phyloP scores from a whole-genome alignment of 2,113 vertebrate species.

The Takifugu bimaculatus region DNA sequence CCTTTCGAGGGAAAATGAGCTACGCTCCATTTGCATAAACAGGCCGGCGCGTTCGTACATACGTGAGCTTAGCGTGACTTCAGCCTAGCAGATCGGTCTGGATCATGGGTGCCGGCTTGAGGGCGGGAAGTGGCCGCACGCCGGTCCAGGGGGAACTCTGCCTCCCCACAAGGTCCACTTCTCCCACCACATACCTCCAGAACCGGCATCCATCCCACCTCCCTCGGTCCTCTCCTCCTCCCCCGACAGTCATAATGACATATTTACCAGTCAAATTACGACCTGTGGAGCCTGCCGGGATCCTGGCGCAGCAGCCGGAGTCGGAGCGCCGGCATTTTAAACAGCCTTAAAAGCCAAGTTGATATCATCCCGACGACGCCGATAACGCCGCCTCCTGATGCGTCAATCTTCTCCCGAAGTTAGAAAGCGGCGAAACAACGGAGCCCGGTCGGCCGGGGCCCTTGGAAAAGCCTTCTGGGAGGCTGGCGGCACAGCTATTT shows the following conservation, averaged over 20 bases:
- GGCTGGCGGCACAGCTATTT: constrained; percentile 39
- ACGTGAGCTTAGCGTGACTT: too few relatives aligned
- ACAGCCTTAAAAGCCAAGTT: constrained; percentile 51
- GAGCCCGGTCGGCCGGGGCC: constrained; percentile 17
- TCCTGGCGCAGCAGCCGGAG: constrained; percentile 43
- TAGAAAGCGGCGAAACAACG: constrained; percentile 48
- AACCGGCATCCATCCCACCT: not conserved
- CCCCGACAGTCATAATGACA: constrained; percentile 68
- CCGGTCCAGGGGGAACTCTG: constrained; percentile 22
- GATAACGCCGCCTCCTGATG: constrained; percentile 30
- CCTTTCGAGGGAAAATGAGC: constrained; percentile 8
- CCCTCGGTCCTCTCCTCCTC: constrained; percentile 17
- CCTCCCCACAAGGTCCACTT: constrained; percentile 2
- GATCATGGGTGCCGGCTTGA: too few relatives aligned
- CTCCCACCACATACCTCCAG: constrained; percentile 22
- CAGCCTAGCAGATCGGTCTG: too few relatives aligned
- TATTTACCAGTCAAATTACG: constrained; percentile 71
- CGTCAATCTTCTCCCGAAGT: constrained; percentile 32
- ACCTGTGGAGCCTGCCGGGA: constrained; percentile 59
- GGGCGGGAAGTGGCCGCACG: too few relatives aligned
- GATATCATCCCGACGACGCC: constrained; percentile 55
- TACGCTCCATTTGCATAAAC: constrained; percentile 2
- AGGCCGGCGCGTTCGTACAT: too few relatives aligned
- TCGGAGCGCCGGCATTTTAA: constrained; percentile 53
- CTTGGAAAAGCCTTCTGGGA: constrained; percentile 26